A percentile compares a stretch with the other conserved stretches of the same genome.
These are phyloP conservation scores for Pogonomyrmex barbatus DNA, from an alignment of 1,140 invertebrate species.

Conservation along the genomic window DNA sequence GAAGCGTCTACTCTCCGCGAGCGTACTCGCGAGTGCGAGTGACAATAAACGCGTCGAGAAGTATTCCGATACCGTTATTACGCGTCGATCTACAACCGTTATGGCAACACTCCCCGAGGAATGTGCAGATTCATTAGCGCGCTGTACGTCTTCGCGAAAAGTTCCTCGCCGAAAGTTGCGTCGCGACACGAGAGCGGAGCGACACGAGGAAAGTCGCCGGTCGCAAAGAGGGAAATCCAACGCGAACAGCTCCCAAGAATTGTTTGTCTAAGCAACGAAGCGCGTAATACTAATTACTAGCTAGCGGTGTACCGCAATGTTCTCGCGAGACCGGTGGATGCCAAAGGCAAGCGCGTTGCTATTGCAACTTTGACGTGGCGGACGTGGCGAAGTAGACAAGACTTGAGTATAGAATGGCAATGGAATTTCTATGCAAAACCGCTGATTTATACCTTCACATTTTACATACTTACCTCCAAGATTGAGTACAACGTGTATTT, in stretches of 20 bases:
- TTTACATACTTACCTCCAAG: conserved; percentile 2
- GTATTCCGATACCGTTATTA: conserved; percentile 36
- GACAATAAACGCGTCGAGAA: conserved; percentile 25
- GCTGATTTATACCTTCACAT: conserved; percentile 33
- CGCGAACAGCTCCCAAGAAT: conserved; percentile 3
- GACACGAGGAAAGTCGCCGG: neutral
- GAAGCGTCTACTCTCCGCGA: neutral
- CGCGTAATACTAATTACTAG: conserved; percentile 46
- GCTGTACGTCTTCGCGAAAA: conserved; percentile 23
- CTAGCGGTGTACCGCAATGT: neutral
- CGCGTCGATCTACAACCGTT: conserved; percentile 23
- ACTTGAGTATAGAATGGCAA: neutral
- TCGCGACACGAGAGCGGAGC: too few species aligned
- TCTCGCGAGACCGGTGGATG: conserved; percentile 8
- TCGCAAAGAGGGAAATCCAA: neutral
- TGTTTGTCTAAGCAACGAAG: conserved; percentile 26
- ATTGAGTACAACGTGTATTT: conserved; percentile 21
- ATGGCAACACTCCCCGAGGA: neutral
- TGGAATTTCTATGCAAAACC: conserved; percentile 13
- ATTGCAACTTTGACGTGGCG: conserved; percentile 20
- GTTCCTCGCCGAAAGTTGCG: neutral
- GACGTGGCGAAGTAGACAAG: neutral
- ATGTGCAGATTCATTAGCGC: conserved; percentile 41
- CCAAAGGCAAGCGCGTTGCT: neutral
- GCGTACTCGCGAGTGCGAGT: neutral